These are phyloP conservation scores for Chlorodrepanis virens DNA, from an alignment of 2,113 vertebrate genomes.

Conservation along the genomic window DNA sequence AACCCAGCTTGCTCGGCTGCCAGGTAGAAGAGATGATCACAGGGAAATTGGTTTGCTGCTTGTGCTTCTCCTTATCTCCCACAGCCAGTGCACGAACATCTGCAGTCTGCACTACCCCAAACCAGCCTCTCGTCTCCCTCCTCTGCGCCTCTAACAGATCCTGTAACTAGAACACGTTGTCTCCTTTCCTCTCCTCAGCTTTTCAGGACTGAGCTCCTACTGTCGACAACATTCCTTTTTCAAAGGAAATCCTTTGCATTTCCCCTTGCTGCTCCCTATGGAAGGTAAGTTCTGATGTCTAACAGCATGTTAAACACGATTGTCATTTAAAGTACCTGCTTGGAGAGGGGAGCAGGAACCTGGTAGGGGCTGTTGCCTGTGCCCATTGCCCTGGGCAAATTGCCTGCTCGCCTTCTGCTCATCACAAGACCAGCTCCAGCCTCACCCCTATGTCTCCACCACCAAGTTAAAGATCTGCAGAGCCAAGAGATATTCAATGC, in stretches of 20 bases:
- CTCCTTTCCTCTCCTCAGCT: neutral
- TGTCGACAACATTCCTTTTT: accelerated
- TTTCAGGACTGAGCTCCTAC: neutral
- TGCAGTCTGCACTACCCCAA: neutral
- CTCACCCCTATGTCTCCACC: neutral
- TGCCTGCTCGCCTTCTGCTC: neutral
- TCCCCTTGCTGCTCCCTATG: neutral
- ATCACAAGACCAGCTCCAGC: neutral
- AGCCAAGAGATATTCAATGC: neutral
- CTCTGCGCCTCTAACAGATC: neutral
- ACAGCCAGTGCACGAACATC: neutral
- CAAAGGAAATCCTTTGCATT: neutral
- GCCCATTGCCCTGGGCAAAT: neutral
- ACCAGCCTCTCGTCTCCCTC: neutral
- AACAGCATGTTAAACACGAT: neutral
- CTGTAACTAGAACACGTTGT: neutral
- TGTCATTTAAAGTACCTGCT: neutral
- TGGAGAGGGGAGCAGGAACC: neutral
- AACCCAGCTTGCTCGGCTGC: neutral
- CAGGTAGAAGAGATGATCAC: neutral
- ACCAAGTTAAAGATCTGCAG: neutral
- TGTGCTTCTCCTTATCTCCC: neutral
- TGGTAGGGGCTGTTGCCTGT: neutral
- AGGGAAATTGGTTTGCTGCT: neutral
- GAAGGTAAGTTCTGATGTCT: neutral